Conservation (phyloP, 2,797 vertebrate genomes). For the Chrosomus eos region DNA sequence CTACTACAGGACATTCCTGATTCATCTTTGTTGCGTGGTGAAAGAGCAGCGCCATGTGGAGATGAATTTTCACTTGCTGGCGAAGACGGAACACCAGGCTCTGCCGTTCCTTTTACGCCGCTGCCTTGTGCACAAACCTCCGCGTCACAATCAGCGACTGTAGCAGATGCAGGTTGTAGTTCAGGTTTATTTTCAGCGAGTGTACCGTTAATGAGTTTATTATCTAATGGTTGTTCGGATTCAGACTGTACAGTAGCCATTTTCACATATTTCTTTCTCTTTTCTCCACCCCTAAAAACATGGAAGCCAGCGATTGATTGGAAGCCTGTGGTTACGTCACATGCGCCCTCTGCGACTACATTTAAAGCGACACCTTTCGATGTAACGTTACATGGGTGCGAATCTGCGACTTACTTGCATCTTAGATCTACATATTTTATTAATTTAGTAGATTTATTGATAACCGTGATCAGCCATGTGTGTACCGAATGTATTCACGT, state of each 20-base stretch:
- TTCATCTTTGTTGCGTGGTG: constrained; percentile 48
- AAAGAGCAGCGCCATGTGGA: constrained; percentile 18
- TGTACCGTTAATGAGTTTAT: constrained; percentile 39
- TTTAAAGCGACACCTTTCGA: constrained; percentile 39
- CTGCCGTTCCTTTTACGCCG: constrained; percentile 62
- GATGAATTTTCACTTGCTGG: constrained; percentile 25
- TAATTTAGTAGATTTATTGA: not conserved
- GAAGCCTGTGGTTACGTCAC: constrained; percentile 37
- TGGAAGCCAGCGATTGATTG: constrained; percentile 43
- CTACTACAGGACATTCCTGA: not conserved
- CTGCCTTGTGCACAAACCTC: constrained; percentile 58
- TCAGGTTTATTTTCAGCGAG: constrained; percentile 33
- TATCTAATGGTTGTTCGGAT: constrained; percentile 65
- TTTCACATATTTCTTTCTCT: constrained; percentile 71
- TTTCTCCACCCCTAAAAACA: constrained; percentile 45
- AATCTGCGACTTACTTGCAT: not conserved
- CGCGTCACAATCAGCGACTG: constrained; percentile 43
- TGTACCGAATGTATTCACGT: not conserved
- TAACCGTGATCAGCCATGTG: not conserved
- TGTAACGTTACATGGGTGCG: not conserved
- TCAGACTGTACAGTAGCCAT: constrained; percentile 79
- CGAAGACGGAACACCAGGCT: constrained; percentile 61
- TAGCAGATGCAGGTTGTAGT: constrained; percentile 18
- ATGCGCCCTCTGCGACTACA: not conserved
- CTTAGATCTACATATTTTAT: not conserved